Evolutionary conservation across 1,140 invertebrate species (phyloP).

Genomic region (Danaus melanippus): DNA sequence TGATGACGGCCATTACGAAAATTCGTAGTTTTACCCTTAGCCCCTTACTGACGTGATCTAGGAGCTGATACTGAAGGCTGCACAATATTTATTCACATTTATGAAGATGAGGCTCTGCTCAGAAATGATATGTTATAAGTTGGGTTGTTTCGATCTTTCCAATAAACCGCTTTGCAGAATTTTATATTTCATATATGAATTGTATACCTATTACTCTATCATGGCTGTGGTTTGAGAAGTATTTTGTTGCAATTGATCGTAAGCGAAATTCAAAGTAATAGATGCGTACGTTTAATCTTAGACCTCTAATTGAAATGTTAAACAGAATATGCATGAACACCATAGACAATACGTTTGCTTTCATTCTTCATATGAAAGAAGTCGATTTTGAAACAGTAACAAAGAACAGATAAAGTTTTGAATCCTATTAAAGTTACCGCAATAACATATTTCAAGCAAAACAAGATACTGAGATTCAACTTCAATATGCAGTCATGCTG

Average conservation of each 20-base stretch:
- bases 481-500: constrained; percentile 65
- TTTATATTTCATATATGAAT: background rate
- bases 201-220: background rate
- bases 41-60: constrained; percentile 48
- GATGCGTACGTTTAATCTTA: background rate
- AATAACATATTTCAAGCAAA: constrained; percentile 52
- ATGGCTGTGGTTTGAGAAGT: constrained; percentile 1
- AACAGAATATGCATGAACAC: background rate
- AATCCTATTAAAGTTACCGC: constrained; percentile 55
- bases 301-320: background rate
- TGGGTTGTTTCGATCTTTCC: constrained; percentile 20
- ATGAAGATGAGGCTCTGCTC: constrained; percentile 1
- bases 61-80: constrained; percentile 13
- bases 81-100: constrained; percentile 4
- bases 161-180: constrained; percentile 30
- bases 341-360: too few species aligned
- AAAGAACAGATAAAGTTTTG: constrained; percentile 29
- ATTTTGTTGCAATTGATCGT: constrained; percentile 24
- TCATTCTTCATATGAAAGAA: background rate
- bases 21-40: constrained; percentile 43
- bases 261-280: constrained; percentile 5
- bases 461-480: constrained; percentile 62
- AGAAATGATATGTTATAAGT: background rate
- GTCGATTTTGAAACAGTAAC: background rate
- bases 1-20: constrained; percentile 50